A percentile compares a stretch with the other conserved stretches of the same genome.
Evolutionary conservation across 1,140 invertebrate genomes (phyloP).

Genomic region (Dendrolimus kikuchii): DNA sequence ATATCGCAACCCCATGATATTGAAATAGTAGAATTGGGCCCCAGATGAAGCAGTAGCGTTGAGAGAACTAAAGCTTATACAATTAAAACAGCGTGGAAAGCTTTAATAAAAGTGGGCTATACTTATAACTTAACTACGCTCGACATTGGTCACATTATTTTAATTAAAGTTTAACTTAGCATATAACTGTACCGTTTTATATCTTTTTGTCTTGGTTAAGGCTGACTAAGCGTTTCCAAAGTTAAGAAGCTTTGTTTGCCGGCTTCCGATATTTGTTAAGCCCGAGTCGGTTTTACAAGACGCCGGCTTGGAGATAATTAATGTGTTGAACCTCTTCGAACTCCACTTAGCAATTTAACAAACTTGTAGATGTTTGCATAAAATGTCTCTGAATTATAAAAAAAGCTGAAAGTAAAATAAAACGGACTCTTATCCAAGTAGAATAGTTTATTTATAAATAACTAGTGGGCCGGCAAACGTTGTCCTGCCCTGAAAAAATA

Average conservation of each 20-base stretch:
- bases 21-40: too few relatives aligned
- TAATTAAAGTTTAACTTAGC: slow-evolving; percentile 2
- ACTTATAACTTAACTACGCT: not conserved
- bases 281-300: slow-evolving; percentile 46
- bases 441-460: too few relatives aligned
- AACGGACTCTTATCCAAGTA: too few relatives aligned
- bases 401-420: too few relatives aligned
- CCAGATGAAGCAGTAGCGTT: too few relatives aligned
- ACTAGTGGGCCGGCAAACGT: too few relatives aligned
- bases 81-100: not conserved
- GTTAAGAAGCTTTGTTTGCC: slow-evolving; percentile 45
- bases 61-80: too few relatives aligned
- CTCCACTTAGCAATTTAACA: slow-evolving; percentile 24
- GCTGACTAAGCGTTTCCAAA: slow-evolving; percentile 40
- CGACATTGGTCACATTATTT: not conserved
- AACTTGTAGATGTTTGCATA: slow-evolving; percentile 22
- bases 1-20: too few relatives aligned
- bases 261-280: slow-evolving; percentile 52
- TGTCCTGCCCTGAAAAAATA: too few relatives aligned
- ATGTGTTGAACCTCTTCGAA: slow-evolving; percentile 31
- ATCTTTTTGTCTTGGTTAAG: slow-evolving; percentile 39
- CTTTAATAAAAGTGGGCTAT: not conserved
- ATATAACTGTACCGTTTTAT: slow-evolving; percentile 12
- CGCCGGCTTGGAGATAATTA: slow-evolving; percentile 36
- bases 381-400: too few relatives aligned